A percentile compares a stretch with the other conserved stretches of the same genome.
These are phyloP conservation scores for Lasioglossum zephyrum DNA, from an alignment of 2,888 invertebrate genomes.

Conservation along the genomic window DNA sequence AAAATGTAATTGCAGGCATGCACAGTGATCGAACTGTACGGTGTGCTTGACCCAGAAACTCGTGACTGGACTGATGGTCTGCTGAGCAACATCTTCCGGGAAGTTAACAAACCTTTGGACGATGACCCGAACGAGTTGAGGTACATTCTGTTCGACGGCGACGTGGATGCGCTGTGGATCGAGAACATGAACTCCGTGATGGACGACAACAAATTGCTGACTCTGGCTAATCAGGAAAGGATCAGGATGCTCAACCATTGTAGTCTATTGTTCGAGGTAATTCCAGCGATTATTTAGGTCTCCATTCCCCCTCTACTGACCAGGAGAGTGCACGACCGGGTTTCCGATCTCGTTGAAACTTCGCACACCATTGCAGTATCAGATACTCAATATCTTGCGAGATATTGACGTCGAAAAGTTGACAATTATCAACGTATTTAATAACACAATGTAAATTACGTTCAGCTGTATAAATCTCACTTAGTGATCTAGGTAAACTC, in stretches of 20 bases:
- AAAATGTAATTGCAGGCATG: slow-evolving; percentile 87
- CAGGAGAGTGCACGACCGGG: neutral
- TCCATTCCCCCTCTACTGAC: neutral
- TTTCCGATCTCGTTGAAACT: neutral
- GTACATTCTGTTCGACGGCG: slow-evolving; percentile 96
- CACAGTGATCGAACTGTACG: slow-evolving; percentile 95
- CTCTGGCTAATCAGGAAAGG: slow-evolving; percentile 95
- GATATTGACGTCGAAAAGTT: no score
- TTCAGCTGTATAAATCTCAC: no score
- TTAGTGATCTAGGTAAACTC: no score
- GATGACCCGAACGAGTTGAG: slow-evolving; percentile 88
- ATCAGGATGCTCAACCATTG: slow-evolving; percentile 93
- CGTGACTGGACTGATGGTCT: slow-evolving; percentile 97
- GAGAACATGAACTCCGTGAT: slow-evolving; percentile 99
- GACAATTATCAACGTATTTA: no score
- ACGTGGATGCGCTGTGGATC: slow-evolving; percentile 97
- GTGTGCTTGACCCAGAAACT: slow-evolving; percentile 93
- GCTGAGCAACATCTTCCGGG: slow-evolving; percentile 95
- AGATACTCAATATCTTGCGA: no score
- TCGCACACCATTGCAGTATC: neutral
- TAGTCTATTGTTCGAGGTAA: slow-evolving; percentile 93
- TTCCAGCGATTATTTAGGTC: neutral
- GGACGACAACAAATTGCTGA: slow-evolving; percentile 96
- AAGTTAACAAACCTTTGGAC: slow-evolving; percentile 91
- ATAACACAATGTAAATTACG: no score